These are phyloP conservation scores for Psittacula echo DNA, from an alignment of 2,797 vertebrate species.

Conservation along the genomic window DNA sequence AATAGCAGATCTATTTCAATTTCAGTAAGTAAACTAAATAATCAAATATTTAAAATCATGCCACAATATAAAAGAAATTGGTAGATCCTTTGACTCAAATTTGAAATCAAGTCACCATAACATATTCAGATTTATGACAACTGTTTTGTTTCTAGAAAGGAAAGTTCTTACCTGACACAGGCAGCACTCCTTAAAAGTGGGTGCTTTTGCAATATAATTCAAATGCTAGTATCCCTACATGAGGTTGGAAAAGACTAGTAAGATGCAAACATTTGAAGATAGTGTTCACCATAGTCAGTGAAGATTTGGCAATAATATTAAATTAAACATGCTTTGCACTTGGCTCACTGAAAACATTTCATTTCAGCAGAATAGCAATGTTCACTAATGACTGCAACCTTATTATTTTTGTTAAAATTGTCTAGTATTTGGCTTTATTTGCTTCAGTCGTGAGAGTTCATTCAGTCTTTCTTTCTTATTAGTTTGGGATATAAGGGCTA, in stretches of 20 bases:
- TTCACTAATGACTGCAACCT: constrained; percentile 32
- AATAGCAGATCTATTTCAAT: background rate
- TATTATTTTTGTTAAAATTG: constrained; percentile 32
- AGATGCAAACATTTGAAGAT: background rate
- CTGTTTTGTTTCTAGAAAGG: background rate
- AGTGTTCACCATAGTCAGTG: background rate
- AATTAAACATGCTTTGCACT: background rate
- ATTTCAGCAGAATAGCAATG: background rate
- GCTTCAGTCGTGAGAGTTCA: background rate
- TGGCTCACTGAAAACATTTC: background rate
- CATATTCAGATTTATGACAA: background rate
- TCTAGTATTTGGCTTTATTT: constrained; percentile 24
- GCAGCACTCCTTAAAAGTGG: background rate
- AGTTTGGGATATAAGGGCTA: constrained; percentile 27
- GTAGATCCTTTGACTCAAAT: background rate
- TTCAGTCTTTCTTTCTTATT: constrained; percentile 39
- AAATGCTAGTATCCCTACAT: background rate
- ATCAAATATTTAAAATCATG: background rate
- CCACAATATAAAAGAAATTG: background rate
- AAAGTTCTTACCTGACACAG: background rate
- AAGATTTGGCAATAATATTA: background rate
- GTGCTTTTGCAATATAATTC: background rate
- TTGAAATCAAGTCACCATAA: background rate
- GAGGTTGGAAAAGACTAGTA: background rate
- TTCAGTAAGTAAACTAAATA: background rate